A percentile compares a stretch with the other conserved stretches of the same genome.
These are phyloP conservation scores for Austrofundulus limnaeus DNA, from an alignment of 2,113 vertebrate species.

Conservation along the genomic window DNA sequence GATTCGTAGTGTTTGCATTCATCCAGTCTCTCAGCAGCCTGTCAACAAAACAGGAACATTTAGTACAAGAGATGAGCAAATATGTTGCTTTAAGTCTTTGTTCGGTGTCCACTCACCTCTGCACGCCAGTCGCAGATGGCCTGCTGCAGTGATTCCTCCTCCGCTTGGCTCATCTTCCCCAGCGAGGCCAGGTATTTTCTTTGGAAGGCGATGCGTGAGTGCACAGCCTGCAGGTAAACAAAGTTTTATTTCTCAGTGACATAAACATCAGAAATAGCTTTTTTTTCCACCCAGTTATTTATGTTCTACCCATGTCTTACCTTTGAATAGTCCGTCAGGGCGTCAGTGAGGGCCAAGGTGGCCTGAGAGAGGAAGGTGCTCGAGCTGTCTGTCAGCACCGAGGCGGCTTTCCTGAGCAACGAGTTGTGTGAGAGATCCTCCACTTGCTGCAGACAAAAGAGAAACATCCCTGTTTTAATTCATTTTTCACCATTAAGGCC, in stretches of 20 bases:
- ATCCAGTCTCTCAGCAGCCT: conserved; percentile 73
- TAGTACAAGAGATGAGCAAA: neutral
- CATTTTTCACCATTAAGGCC: neutral
- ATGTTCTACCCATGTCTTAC: too few species aligned
- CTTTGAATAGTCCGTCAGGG: conserved; percentile 72
- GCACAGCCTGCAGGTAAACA: conserved; percentile 67
- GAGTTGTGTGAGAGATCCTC: conserved; percentile 77
- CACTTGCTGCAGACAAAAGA: conserved; percentile 46
- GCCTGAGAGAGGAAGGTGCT: conserved; percentile 80
- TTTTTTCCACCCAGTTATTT: too few species aligned
- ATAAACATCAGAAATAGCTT: neutral
- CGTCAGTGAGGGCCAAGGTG: conserved; percentile 75
- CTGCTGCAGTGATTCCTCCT: conserved; percentile 74
- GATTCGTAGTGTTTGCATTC: conserved; percentile 76
- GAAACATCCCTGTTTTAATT: neutral
- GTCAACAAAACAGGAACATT: neutral
- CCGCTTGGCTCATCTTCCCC: conserved; percentile 72
- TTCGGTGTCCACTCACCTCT: conserved; percentile 59
- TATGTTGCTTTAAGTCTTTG: too few species aligned
- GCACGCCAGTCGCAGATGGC: conserved; percentile 74
- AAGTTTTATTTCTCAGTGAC: neutral
- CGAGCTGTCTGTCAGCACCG: conserved; percentile 77
- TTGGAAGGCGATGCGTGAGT: conserved; percentile 77
- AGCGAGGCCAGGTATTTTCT: conserved; percentile 73
- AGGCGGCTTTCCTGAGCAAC: conserved; percentile 76